A percentile compares a stretch with the other conserved stretches of the same genome.
Evolutionary conservation across 2,113 vertebrate genomes (phyloP).

Genomic region (Epinephelus cyanopodus): DNA sequence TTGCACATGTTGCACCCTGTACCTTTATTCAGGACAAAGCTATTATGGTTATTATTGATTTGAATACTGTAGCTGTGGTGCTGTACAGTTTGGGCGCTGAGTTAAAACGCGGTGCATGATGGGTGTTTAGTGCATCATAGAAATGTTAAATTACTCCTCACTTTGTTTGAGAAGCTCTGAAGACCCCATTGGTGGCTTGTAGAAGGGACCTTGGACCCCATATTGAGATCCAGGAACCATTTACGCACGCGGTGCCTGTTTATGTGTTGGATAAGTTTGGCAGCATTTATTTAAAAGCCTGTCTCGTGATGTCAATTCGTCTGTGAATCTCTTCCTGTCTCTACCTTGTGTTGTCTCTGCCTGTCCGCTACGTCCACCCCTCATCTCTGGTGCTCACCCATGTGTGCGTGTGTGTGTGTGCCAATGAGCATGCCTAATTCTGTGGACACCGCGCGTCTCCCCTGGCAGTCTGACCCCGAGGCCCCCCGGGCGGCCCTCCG

Average conservation of each 20-base stretch:
- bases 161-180: not conserved
- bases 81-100: not conserved
- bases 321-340: not conserved
- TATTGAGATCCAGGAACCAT: not conserved
- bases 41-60: not conserved
- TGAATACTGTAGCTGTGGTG: not conserved
- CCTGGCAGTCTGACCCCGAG: constrained; percentile 79
- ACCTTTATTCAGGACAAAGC: not conserved
- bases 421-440: constrained; percentile 80
- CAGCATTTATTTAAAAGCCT: not conserved
- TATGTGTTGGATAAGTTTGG: not conserved
- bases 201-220: not conserved
- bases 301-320: not conserved
- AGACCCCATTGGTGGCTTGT: not conserved
- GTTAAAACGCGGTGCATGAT: not conserved
- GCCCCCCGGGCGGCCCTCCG: constrained; percentile 68
- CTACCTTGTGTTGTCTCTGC: not conserved
- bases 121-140: not conserved
- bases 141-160: not conserved
- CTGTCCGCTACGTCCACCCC: constrained; percentile 10
- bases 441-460: constrained; percentile 76
- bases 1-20: constrained; percentile 8
- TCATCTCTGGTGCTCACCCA: constrained; percentile 56
- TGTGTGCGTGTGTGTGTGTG: constrained; percentile 59
- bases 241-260: not conserved